phyloP scores from a whole-genome alignment of 2,888 invertebrate genomes.

The Euphydryas editha region DNA sequence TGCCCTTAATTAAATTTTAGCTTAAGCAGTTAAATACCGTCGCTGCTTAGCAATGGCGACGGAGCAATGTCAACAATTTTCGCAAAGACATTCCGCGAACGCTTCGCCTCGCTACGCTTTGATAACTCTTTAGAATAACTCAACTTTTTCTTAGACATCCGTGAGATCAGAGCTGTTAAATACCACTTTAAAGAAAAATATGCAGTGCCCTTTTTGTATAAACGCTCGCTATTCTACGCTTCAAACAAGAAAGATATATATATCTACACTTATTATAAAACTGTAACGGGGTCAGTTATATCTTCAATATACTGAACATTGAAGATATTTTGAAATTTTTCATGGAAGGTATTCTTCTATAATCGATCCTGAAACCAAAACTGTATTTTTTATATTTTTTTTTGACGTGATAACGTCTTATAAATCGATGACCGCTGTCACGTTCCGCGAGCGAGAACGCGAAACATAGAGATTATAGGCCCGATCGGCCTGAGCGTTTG shows the following conservation, averaged over 20 bases:
- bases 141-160: slow-evolving; percentile 40
- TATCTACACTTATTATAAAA: neutral
- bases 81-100: slow-evolving; percentile 72
- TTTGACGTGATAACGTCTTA: no score
- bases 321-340: no score
- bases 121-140: slow-evolving; percentile 72
- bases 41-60: slow-evolving; percentile 62
- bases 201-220: neutral
- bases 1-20: slow-evolving; percentile 43
- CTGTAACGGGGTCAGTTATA: neutral
- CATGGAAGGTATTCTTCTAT: no score
- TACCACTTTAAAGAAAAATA: slow-evolving; percentile 27
- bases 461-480: no score
- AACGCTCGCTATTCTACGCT: slow-evolving; percentile 6
- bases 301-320: neutral
- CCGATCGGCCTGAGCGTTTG: no score
- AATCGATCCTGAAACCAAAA: no score
- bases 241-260: neutral
- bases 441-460: no score
- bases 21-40: slow-evolving; percentile 55
- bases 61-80: slow-evolving; percentile 67
- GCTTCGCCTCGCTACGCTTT: slow-evolving; percentile 62
- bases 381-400: no score
- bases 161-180: slow-evolving; percentile 34
- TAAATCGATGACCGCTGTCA: no score